Evolutionary conservation across 2,888 invertebrate species (phyloP).

Genomic region (Blera fallax): DNA sequence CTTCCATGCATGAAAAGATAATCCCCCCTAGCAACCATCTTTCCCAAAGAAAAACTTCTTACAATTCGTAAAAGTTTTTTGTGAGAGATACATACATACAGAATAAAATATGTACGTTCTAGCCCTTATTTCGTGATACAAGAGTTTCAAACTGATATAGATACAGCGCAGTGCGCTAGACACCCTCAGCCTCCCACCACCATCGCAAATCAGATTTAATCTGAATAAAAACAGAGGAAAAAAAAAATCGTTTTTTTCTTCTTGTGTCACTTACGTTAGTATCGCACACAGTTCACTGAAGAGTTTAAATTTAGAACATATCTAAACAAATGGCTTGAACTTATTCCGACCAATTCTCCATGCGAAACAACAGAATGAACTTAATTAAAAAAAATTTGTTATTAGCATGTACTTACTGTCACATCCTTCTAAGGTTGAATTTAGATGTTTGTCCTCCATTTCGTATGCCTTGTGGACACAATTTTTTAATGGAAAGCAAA

Average conservation of each 20-base stretch:
- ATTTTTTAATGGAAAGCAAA: not conserved
- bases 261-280: not conserved
- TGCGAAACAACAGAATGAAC: not conserved
- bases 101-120: constrained; percentile 30
- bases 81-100: constrained; percentile 9
- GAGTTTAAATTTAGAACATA: constrained; percentile 22
- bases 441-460: constrained; percentile 45
- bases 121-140: constrained; percentile 48
- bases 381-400: not conserved
- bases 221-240: constrained; percentile 12
- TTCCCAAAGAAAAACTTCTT: constrained; percentile 3
- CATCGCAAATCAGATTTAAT: constrained; percentile 27
- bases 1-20: not conserved
- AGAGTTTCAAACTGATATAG: constrained; percentile 51
- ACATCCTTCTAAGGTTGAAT: constrained; percentile 41
- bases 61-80: constrained; percentile 14
- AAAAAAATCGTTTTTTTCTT: not conserved
- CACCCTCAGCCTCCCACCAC: constrained; percentile 31
- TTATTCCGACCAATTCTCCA: not conserved
- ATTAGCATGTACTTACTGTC: constrained; percentile 49
- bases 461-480: not conserved
- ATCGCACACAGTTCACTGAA: not conserved
- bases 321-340: constrained; percentile 1
- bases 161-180: constrained; percentile 59
- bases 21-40: constrained; percentile 1